Conservation (phyloP, 2,888 invertebrate genomes). For the Standfussiana lucernea region DNA sequence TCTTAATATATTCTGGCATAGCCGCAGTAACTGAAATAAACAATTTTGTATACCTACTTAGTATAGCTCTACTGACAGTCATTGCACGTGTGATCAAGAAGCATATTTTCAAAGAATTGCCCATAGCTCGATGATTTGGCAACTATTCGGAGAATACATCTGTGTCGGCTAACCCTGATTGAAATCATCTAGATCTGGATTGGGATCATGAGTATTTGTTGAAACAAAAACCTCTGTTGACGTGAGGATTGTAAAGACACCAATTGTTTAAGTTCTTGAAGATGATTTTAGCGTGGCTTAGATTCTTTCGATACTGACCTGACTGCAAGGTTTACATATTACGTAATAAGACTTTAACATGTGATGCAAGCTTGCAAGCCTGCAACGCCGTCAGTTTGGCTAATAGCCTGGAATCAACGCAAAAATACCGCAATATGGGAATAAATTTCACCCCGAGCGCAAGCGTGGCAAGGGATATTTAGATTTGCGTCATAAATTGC, state of each 20-base stretch:
- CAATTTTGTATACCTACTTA: conserved; percentile 54
- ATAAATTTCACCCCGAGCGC: conserved; percentile 62
- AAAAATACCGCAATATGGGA: conserved; percentile 60
- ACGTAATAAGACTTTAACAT: conserved; percentile 9
- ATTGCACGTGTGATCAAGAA: conserved; percentile 27
- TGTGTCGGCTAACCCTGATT: too few species aligned
- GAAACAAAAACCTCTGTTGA: conserved; percentile 26
- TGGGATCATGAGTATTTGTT: background rate
- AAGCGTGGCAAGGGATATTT: conserved; percentile 65
- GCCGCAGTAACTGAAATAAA: conserved; percentile 72
- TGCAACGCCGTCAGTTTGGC: conserved; percentile 43
- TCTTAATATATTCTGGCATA: conserved; percentile 66
- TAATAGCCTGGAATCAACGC: conserved; percentile 54
- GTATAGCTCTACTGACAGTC: conserved; percentile 46
- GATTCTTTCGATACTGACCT: background rate
- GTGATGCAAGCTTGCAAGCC: conserved; percentile 26
- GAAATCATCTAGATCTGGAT: background rate
- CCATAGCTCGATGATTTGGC: background rate
- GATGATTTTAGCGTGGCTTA: background rate
- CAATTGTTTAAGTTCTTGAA: background rate
- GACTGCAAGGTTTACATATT: background rate
- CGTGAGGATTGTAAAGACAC: background rate
- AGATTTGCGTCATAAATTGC: conserved; percentile 68
- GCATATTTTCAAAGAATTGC: background rate
- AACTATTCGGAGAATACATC: background rate